These are phyloP conservation scores for Stenoptilia bipunctidactyla DNA, from an alignment of 2,888 invertebrate genomes.

Conservation along the genomic window DNA sequence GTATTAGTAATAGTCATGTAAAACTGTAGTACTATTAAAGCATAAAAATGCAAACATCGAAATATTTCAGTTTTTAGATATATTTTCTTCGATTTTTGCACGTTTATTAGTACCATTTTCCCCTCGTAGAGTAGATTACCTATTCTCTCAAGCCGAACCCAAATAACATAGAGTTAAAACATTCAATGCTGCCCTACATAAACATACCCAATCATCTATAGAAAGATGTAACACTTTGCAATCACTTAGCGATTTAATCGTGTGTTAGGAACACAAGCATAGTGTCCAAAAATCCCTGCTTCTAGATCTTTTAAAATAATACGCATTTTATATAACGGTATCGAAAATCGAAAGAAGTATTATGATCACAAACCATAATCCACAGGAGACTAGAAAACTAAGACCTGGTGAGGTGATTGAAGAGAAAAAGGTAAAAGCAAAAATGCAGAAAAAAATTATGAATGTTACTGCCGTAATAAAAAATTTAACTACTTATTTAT, in stretches of 20 bases:
- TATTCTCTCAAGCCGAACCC: slow-evolving; percentile 69
- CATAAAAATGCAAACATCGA: no score
- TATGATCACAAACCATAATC: slow-evolving; percentile 45
- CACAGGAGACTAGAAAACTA: slow-evolving; percentile 89
- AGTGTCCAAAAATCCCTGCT: slow-evolving; percentile 53
- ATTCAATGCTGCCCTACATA: slow-evolving; percentile 28
- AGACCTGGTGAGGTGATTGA: slow-evolving; percentile 94
- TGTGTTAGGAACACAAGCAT: slow-evolving; percentile 11
- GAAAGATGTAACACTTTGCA: slow-evolving; percentile 20
- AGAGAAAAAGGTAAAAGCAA: slow-evolving; percentile 90
- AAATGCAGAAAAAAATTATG: slow-evolving; percentile 46
- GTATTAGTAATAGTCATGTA: no score
- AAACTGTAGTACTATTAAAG: no score
- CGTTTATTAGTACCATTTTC: slow-evolving; percentile 14
- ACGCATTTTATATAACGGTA: background rate
- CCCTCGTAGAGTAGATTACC: slow-evolving; percentile 47
- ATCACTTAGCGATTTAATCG: no score
- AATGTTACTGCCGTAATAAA: slow-evolving; percentile 64
- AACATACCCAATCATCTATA: slow-evolving; percentile 41
- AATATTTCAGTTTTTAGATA: no score
- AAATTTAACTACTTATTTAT: slow-evolving; percentile 60
- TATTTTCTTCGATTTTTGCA: no score
- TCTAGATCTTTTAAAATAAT: slow-evolving; percentile 20
- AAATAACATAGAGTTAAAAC: slow-evolving; percentile 44
- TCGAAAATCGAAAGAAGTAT: background rate